Evolutionary conservation across 1,140 invertebrate species (phyloP).

Genomic region (Augochlora pura): DNA sequence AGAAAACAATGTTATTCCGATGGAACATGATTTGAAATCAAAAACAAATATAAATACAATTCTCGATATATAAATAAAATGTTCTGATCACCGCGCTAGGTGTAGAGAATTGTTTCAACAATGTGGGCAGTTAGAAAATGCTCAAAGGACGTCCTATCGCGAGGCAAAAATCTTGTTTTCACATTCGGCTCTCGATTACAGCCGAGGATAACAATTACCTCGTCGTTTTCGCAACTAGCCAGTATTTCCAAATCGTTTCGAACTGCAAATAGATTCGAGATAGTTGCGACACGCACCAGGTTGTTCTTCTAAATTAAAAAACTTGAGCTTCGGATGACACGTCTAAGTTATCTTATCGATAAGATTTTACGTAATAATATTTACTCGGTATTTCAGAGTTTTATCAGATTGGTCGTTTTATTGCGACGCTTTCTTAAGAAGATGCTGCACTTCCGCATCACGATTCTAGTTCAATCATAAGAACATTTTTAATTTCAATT

Average conservation of each 20-base stretch:
- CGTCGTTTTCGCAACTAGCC: conserved; percentile 3
- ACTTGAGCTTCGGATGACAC: background rate
- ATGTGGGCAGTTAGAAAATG: background rate
- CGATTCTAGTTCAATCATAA: too few relatives aligned
- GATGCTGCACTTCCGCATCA: too few relatives aligned
- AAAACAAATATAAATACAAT: too few relatives aligned
- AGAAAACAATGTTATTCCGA: too few relatives aligned
- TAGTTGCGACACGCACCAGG: background rate
- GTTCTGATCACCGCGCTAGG: too few relatives aligned
- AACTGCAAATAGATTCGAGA: background rate
- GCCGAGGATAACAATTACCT: conserved; percentile 14
- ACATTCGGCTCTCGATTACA: conserved; percentile 4
- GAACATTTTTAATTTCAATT: too few relatives aligned
- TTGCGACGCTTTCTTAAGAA: too few relatives aligned
- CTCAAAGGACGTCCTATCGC: background rate
- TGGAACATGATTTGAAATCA: too few relatives aligned
- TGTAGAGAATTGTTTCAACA: too few relatives aligned
- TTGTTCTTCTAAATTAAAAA: background rate
- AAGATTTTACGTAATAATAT: background rate
- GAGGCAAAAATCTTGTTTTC: background rate
- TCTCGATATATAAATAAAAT: too few relatives aligned
- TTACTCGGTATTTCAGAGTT: background rate
- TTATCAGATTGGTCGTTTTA: background rate
- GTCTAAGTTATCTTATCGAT: too few relatives aligned
- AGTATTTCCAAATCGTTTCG: conserved; percentile 26